phyloP scores from a whole-genome alignment of 92 coral and sea anemone genomes.

The Phenganax stokvisi region DNA sequence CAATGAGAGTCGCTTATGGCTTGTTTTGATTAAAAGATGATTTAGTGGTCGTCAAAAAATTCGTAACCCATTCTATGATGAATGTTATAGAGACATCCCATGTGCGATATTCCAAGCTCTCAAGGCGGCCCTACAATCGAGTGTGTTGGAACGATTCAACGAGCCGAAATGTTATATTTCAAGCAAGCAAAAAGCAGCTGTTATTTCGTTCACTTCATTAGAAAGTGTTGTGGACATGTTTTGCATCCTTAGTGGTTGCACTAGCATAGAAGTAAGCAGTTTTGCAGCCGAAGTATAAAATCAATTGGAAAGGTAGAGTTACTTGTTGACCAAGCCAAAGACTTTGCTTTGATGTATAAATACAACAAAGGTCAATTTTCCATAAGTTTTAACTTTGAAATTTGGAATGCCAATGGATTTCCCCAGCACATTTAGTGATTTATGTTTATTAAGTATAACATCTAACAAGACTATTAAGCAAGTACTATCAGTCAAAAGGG shows the following conservation, averaged over 20 bases:
- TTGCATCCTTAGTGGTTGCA: not conserved
- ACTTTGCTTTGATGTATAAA: conserved; percentile 17
- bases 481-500: no score
- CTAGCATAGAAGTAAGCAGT: not conserved
- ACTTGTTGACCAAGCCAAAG: not conserved
- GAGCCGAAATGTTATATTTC: conserved; percentile 50
- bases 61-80: not conserved
- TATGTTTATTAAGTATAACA: not conserved
- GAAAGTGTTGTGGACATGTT: not conserved
- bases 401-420: conserved; percentile 4
- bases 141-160: not conserved
- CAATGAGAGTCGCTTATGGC: not conserved
- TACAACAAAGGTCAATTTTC: not conserved
- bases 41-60: conserved; percentile 4
- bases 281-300: not conserved
- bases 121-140: not conserved
- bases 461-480: no score
- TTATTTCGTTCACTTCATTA: conserved; percentile 44
- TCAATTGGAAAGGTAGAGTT: conserved; percentile 4
- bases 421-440: conserved; percentile 11
- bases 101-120: conserved; percentile 23
- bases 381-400: not conserved
- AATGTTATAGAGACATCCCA: not conserved
- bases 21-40: not conserved
- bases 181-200: conserved; percentile 42